Evolutionary conservation across 2,113 vertebrate species (phyloP).

Genomic region (Corydoras maculifer): DNA sequence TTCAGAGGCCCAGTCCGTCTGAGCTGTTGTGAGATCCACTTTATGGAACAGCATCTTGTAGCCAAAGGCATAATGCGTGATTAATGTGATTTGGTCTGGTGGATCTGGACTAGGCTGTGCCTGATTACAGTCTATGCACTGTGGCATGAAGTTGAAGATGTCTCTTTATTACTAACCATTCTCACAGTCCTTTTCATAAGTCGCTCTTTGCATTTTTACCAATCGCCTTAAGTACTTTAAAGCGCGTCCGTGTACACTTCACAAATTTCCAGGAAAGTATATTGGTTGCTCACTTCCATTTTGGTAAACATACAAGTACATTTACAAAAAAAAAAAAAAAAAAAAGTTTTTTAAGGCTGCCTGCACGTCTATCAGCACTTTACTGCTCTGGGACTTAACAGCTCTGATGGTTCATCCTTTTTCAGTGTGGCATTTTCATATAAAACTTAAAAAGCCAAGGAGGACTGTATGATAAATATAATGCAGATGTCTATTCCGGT

Average conservation of each 20-base stretch:
- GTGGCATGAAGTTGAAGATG: constrained; percentile 60
- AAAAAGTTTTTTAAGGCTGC: too few relatives aligned
- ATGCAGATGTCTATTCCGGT: constrained; percentile 6
- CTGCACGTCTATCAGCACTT: constrained; percentile 46
- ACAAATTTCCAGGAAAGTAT: constrained; percentile 45
- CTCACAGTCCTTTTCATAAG: constrained; percentile 60
- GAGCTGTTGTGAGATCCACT: constrained; percentile 31
- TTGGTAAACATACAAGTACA: too few relatives aligned
- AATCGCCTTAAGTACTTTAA: constrained; percentile 65
- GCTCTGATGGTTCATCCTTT: constrained; percentile 35
- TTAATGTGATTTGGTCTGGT: constrained; percentile 70
- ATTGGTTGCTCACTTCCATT: too few relatives aligned
- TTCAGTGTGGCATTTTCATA: not conserved
- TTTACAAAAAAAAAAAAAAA: too few relatives aligned
- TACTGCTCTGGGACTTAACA: constrained; percentile 43
- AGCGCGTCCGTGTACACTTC: constrained; percentile 31
- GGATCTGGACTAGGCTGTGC: constrained; percentile 58
- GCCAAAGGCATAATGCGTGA: constrained; percentile 50
- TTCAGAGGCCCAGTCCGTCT: constrained; percentile 32
- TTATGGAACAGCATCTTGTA: constrained; percentile 30
- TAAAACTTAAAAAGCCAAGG: constrained; percentile 14
- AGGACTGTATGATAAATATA: constrained; percentile 8
- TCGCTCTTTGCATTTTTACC: constrained; percentile 62
- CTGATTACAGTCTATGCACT: constrained; percentile 64
- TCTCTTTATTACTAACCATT: constrained; percentile 55